Conservation (phyloP, 2,113 vertebrate species). For the Coturnix japonica region DNA sequence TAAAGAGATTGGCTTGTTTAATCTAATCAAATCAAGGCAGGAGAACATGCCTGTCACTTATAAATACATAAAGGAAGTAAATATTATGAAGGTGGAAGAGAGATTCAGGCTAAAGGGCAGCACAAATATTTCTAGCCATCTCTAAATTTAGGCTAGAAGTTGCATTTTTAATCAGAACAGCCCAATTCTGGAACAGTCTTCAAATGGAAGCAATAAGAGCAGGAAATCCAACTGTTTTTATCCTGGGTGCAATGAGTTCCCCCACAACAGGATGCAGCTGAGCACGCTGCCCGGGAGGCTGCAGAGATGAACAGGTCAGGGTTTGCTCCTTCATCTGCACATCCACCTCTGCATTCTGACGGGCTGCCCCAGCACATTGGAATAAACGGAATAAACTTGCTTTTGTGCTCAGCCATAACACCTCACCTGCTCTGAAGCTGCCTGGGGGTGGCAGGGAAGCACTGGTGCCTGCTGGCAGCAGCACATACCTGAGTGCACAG, state of each 20-base stretch:
- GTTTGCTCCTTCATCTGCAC: not conserved
- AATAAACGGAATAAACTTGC: not conserved
- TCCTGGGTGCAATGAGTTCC: not conserved
- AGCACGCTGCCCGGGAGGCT: not conserved
- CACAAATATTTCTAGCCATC: conserved; percentile 53
- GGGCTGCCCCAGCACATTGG: fast-evolving
- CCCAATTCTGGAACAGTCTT: conserved; percentile 11
- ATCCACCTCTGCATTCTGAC: not conserved
- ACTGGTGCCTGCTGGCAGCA: not conserved
- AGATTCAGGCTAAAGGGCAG: conserved; percentile 63
- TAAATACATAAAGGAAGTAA: conserved; percentile 65
- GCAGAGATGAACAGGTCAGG: not conserved
- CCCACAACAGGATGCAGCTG: not conserved
- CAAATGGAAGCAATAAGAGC: not conserved
- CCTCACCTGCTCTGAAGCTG: conserved; percentile 10
- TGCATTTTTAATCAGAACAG: conserved; percentile 40
- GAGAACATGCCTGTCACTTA: conserved; percentile 48
- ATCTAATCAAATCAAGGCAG: conserved; percentile 50
- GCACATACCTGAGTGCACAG: not conserved
- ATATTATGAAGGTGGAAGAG: conserved; percentile 57
- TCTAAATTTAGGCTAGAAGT: conserved; percentile 57
- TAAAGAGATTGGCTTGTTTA: conserved; percentile 43
- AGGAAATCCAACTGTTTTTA: conserved; percentile 32
- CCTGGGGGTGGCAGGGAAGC: not conserved
- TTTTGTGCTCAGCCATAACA: not conserved